Percentiles rank a stretch among this genome's conserved stretches.
Conservation (phyloP, 2,113 vertebrate species). For the Lophura nycthemera region DNA sequence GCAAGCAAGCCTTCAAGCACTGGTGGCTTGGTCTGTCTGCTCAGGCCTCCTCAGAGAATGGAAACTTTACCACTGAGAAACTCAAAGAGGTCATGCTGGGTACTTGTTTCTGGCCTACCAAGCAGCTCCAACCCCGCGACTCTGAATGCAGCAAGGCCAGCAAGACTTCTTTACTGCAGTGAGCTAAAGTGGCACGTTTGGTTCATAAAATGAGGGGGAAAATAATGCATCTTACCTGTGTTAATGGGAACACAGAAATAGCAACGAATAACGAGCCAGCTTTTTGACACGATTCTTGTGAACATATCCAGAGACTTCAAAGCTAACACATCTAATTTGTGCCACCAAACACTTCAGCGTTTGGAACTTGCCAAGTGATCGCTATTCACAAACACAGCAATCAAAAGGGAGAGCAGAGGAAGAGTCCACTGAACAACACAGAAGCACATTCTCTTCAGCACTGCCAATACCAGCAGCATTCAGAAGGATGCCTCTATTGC, state of each 20-base stretch:
- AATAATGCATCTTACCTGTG: accelerated
- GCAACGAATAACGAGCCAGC: neutral
- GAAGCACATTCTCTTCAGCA: neutral
- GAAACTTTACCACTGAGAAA: neutral
- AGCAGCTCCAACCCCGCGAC: neutral
- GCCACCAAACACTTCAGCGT: neutral
- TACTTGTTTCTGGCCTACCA: neutral
- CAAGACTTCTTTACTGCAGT: neutral
- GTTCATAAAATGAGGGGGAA: neutral
- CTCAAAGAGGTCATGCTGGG: neutral
- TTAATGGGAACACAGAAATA: accelerated
- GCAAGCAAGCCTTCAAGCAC: neutral
- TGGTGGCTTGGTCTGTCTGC: neutral
- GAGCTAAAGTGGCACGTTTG: neutral
- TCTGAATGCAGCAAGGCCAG: neutral
- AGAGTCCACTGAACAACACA: neutral
- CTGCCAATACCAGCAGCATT: neutral
- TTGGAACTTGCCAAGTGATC: neutral
- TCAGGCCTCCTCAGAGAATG: neutral
- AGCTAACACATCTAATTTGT: neutral
- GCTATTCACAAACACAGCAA: neutral
- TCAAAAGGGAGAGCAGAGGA: neutral
- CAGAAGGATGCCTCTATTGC: neutral
- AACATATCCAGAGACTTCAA: neutral
- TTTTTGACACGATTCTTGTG: neutral